Evolutionary conservation across 1,140 invertebrate species (phyloP), one percentile per base, ranked within the genome.

Genomic region (Meloidogyne exigua): DNA sequence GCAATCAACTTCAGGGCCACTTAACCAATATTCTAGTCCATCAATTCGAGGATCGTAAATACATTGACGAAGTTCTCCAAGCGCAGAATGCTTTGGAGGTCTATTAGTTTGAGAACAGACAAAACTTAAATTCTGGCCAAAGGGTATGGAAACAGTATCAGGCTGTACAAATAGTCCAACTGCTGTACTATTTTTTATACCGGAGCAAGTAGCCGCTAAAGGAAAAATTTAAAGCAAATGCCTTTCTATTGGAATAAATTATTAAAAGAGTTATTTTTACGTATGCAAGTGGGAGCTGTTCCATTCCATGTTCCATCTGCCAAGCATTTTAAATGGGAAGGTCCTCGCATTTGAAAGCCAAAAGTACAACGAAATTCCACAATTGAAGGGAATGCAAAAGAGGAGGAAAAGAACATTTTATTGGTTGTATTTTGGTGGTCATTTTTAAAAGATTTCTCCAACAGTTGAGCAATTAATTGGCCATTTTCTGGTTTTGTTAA

Each of bases 361-460:
- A 97, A 96, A 82, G 95, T 91, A 88, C 96, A 98, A 85, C 94
- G 93, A 90, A 97, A 98, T 76, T 91, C 91, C 0, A 96, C 92
- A 42, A 93, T 88, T 88, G 96, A 95, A 0, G 94, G 94, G 88
- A 94, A 97, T 82, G 95, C 93, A 88, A 93, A 95, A 13, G 71
- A 72, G 7, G 13, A 57, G 0, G 49, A 57, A 57, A 57, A n/a
- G 7, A 57, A n/a, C 49, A n/a, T n/a, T 12, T 57, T 10, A n/a
- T 57, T 57, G 9, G 7, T 57, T 9, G 44, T 18, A 49, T 49
- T 49, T 18, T 49, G 15, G 2, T 9, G 2, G n/a, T 57, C n/a
- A 57, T 5, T 57, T 57, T 57, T 57, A 10, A 57, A 57, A 10
- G 4, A 15, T 28, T 73, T 73, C 12, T 65, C 57, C 18, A 65